Evolutionary conservation across 92 coral and sea anemone species (phyloP), one percentile per base, ranked within the genome.

Genomic region (Virgularia gustaviana): DNA sequence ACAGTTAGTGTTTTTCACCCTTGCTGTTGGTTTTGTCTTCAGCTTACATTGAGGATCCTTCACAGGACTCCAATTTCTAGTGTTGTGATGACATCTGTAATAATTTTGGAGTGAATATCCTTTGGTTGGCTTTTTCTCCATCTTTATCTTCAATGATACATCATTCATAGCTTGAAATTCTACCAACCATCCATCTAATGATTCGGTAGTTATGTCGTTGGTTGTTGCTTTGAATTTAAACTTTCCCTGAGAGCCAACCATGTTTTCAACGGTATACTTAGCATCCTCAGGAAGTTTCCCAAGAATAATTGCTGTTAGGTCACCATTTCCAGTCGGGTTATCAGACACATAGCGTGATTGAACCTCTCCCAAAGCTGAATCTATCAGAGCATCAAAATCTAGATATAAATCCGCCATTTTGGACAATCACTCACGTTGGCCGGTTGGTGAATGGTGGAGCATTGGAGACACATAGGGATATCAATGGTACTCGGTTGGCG

Each of bases 1-100:
- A 65, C 83, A 85, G 36, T 85, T 81, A 53, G 86, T 85, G 63
- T 85, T 85, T 76, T 81, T 81, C 23, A 85, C 90, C 59, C 81
- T 77, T 43, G 90, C 90, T 32, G 86, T 53, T 28, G 86, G 86
- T 34, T 82, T 77, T 22, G 57, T 42, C 15, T 70, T 23, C 41
- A 82, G 57, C 62, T 68, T 77, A 57, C 64, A 44, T 51, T 77
- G 83, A 45, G 86, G 86, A 20, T 82, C 83, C 71, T 82, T 82
- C 8, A 51, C 20, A 44, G 86, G 86, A 47, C 86, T 82, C 78
- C 86, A 77, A 68, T 49, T 77, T 16, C 83, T 71, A 22, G 86
- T 82, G 29, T 68, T 77, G 72, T 82, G 86, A 2, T 82, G 86
- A 60, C 79, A 82, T 56, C 83, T 43, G 49, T 82, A 82, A 23